Conservation (phyloP, 1,140 invertebrate genomes). For the Pantala flavescens region DNA sequence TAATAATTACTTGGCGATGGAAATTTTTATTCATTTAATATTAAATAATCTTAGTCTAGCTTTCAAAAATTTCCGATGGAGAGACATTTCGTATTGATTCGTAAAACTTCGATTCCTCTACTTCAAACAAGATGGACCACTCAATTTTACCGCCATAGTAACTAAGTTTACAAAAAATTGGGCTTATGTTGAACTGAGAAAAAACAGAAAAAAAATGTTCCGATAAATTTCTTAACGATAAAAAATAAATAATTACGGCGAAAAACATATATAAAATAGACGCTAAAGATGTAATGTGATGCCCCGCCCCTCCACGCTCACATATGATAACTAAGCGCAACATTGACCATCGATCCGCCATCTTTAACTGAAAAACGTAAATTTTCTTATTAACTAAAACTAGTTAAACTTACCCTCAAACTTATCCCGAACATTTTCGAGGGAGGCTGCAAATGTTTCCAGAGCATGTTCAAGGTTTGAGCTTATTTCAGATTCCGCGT, state of each 20-base stretch:
- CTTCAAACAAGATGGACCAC: neutral
- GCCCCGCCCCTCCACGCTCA: slow-evolving; percentile 22
- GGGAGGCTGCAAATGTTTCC: slow-evolving; percentile 26
- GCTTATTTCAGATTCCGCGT: slow-evolving; percentile 27
- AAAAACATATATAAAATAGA: neutral
- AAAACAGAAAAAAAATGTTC: neutral
- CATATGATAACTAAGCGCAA: neutral
- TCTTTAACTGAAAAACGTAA: slow-evolving; percentile 30
- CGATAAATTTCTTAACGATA: neutral
- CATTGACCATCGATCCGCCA: slow-evolving; percentile 23
- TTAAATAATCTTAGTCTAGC: too few species aligned
- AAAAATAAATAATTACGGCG: neutral
- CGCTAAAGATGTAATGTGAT: neutral
- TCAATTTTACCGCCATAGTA: slow-evolving; percentile 6
- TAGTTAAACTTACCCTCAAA: slow-evolving; percentile 24
- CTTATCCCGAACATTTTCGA: slow-evolving; percentile 27
- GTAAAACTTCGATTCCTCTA: too few species aligned
- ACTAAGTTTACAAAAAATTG: neutral
- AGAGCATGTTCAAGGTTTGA: slow-evolving; percentile 29
- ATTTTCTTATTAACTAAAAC: slow-evolving; percentile 29
- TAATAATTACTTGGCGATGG: too few species aligned
- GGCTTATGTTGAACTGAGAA: neutral
- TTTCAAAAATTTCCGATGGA: too few species aligned
- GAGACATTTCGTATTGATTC: too few species aligned
- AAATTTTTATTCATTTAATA: too few species aligned